These are phyloP conservation scores for Cebidichthys violaceus DNA, from an alignment of 2,113 vertebrate species.

Conservation along the genomic window DNA sequence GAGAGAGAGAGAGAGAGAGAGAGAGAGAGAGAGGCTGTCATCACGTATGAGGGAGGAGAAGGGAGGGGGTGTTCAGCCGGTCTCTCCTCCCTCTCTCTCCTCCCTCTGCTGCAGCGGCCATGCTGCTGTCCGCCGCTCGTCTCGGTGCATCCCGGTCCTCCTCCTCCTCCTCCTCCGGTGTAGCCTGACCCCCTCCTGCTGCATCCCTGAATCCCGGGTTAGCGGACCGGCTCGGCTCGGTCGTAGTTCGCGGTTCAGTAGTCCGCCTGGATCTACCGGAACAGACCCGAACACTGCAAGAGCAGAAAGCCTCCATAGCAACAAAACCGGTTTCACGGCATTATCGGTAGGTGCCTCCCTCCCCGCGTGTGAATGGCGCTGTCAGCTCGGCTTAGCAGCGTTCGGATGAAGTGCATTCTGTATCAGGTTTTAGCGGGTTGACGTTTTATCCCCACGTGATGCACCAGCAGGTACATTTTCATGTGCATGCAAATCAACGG, in stretches of 20 bases:
- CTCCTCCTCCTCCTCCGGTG: conserved; percentile 46
- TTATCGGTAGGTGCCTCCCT: conserved; percentile 73
- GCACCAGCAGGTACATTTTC: not conserved
- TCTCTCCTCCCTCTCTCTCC: conserved; percentile 5
- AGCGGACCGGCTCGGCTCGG: conserved; percentile 7
- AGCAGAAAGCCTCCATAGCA: conserved; percentile 70
- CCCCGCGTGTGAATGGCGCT: conserved; percentile 14
- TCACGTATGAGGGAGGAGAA: conserved; percentile 51
- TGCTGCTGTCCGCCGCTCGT: conserved; percentile 62
- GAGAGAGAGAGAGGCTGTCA: conserved; percentile 33
- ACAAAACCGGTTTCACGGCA: conserved; percentile 71
- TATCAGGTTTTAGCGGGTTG: not conserved
- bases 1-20: not conserved
- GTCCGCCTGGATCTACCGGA: not conserved
- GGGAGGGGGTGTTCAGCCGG: conserved; percentile 45
- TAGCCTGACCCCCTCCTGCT: conserved; percentile 22
- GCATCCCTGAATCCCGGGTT: conserved; percentile 42
- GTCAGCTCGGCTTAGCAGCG: conserved; percentile 47
- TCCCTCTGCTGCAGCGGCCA: conserved; percentile 74
- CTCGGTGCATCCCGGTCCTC: conserved; percentile 55
- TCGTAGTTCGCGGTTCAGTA: not conserved
- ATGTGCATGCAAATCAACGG: conserved; percentile 7
- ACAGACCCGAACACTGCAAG: conserved; percentile 15
- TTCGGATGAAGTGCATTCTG: conserved; percentile 5
- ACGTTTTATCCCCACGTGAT: not conserved